Base-by-base conservation (phyloP, 2,113 vertebrate genomes). In the Oncorhynchus kisutch region DNA sequence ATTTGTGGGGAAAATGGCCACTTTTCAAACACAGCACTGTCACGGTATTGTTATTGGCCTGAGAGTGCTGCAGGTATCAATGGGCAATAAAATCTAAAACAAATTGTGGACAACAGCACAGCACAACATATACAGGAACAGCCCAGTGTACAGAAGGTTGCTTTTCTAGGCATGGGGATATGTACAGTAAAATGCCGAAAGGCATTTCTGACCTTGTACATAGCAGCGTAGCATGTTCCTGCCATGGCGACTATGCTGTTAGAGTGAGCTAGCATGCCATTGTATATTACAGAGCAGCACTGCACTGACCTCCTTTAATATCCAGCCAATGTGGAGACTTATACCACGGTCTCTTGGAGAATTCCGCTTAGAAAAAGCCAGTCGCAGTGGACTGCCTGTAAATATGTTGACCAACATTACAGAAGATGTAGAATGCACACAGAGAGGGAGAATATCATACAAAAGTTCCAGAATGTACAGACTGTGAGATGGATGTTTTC, bases 401-500 rank as follows among this genome's bases (percentile, higher is more conserved):
- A 24, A 74, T 72, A 75, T 4, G 16, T 49, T 78, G 9, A 45
- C 9, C 64, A 76, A 54, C 62, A 48, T 57, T 7, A 48, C 66
- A 72, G 59, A 74, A 77, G 71, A 66, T 39, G 7, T 0, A 39
- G 39, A 45, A 45, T 11, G 9, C 9, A 45, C 39, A 45, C 66
- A 27, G 14, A 27, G 12, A 31, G 65, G 12, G 60, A 12, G 39
- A 45, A 45, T 45, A 12, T 2, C 24, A 11, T 45, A 45, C 9
- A 9, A 45, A 62, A 13, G 6, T 49, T 22, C 70, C 27, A 31
- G 13, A 76, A 83, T 65, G 84, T 68, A 78, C 54, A 51, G 78
- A 67, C 88, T 73, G 86, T 45, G 39, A 45, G 39, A 39, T 2
- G 9, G 86, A 74, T 72, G 75, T 68, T 81, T 69, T 70, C 9